Percentiles rank a stretch among this genome's conserved stretches.
Conservation (phyloP, 2,113 vertebrate genomes). For the Toxotes jaculatrix region DNA sequence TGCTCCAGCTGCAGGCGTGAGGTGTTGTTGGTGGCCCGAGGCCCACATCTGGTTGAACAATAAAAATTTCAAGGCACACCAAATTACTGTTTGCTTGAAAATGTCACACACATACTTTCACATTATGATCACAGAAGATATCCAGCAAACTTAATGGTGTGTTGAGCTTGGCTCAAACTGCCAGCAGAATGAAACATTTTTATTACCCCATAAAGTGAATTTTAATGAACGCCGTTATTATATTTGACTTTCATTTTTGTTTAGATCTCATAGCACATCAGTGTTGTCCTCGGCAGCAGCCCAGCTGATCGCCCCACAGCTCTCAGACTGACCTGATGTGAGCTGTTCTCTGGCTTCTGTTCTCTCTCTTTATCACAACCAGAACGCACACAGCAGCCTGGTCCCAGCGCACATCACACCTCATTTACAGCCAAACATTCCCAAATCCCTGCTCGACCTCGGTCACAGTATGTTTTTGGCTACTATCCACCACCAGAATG, state of each 20-base stretch:
- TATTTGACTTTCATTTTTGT: constrained; percentile 2
- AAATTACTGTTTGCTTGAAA: constrained; percentile 17
- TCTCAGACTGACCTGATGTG: neutral
- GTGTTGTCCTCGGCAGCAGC: neutral
- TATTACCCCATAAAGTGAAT: constrained; percentile 8
- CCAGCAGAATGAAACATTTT: constrained; percentile 2
- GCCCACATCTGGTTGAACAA: neutral
- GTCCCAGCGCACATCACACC: constrained; percentile 7
- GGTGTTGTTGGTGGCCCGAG: neutral
- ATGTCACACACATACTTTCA: neutral
- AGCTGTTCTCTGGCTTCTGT: constrained; percentile 20
- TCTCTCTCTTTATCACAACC: neutral
- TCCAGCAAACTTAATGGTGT: neutral
- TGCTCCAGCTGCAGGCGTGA: neutral
- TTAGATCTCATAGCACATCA: constrained; percentile 1
- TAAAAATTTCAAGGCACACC: neutral
- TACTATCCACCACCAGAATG: neutral
- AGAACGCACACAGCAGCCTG: neutral
- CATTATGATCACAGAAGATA: neutral
- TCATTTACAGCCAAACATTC: constrained; percentile 18
- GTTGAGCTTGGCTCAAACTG: constrained; percentile 7
- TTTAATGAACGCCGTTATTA: constrained; percentile 19
- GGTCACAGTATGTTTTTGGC: neutral
- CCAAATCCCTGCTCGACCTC: neutral
- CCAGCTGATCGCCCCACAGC: constrained; percentile 9